A percentile compares a stretch with the other conserved stretches of the same genome.
Conservation (phyloP, 1,140 invertebrate genomes). For the Drosophila quadrilineata region DNA sequence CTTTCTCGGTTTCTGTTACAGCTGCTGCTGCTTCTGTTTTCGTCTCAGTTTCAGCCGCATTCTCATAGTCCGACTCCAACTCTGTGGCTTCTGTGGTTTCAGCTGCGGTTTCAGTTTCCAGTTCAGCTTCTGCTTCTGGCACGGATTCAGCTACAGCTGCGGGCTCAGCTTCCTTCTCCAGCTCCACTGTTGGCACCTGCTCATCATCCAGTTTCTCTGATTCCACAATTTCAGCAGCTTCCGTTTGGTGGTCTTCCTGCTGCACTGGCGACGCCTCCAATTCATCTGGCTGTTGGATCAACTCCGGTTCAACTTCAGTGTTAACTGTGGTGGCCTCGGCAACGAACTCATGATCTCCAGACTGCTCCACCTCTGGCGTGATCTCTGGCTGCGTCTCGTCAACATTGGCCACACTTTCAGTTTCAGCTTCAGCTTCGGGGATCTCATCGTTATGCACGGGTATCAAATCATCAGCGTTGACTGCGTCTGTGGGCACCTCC, state of each 20-base stretch:
- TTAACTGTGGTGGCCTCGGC: too few relatives aligned
- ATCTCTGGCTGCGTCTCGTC: conserved; percentile 4
- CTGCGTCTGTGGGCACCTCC: conserved; percentile 16
- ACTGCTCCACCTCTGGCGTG: conserved; percentile 28
- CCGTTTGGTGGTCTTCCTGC: conserved; percentile 10
- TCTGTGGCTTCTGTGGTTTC: conserved; percentile 5
- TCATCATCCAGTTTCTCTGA: conserved; percentile 2
- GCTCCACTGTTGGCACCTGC: conserved; percentile 1
- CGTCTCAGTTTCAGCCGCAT: conserved; percentile 18
- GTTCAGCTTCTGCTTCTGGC: not conserved
- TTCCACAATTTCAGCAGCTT: conserved; percentile 17
- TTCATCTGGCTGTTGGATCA: not conserved
- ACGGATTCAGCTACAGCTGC: conserved; percentile 21
- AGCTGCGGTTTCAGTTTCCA: conserved; percentile 26
- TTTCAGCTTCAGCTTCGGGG: conserved; percentile 60
- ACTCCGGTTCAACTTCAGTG: conserved; percentile 1
- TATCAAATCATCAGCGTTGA: conserved; percentile 61
- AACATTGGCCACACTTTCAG: conserved; percentile 67
- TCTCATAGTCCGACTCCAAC: not conserved
- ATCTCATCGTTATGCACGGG: conserved; percentile 50
- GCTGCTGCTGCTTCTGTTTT: conserved; percentile 1
- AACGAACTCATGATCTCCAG: conserved; percentile 62
- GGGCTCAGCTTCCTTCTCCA: conserved; percentile 34
- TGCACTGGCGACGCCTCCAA: not conserved
- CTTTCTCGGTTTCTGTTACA: not conserved